Evolutionary conservation across 2,888 invertebrate genomes (phyloP), one percentile per base, ranked within the genome.

Genomic region (Scaptomyza polygonia): DNA sequence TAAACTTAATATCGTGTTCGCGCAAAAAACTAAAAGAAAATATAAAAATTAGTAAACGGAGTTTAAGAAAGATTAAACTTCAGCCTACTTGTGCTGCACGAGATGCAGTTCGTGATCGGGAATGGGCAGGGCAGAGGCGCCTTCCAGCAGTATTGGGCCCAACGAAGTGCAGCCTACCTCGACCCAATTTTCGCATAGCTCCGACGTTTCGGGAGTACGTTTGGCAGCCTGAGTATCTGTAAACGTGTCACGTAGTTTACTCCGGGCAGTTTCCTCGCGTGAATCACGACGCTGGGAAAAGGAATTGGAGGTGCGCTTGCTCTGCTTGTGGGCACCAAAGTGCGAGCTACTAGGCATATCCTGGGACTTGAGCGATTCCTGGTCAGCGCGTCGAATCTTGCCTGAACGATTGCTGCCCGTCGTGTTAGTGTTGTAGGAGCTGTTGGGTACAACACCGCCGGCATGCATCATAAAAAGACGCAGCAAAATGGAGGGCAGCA

Each of bases 121-220:
- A 89, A 95, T 94, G 29, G 96, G 95, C 78, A 96, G 91, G 21
- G 97, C 96, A 16, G 96, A 95, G 0, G 97, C 97, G 2, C 97
- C 96, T 93, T 99, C 98, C 39, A 98, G 93, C 63, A 97, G 93
- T 32, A 98, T 93, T 1, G 98, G 98, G 0, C 98, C 98, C 63
- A 98, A 92, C n/a, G 96, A 95, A 8, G 97, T 93, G 6, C 96
- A 96, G 0, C 98, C 98, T 0, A 97, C 97, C 90, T 98, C 98
- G 3, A 99, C 93, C 98, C 98, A 99, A 78, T 95, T 93, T 75
- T 97, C 96, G 67, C 93, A 87, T 5, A 88, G 76, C 42, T 92
- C 92, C 0, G 77, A 86, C 0, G 82, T 79, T 14, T 91, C 91
- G 7, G 86, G 87, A 0, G 81, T 82, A 3, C 90, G 82, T 54